Evolutionary conservation across 2,113 vertebrate species (phyloP).

Genomic region (Laticauda colubrina): DNA sequence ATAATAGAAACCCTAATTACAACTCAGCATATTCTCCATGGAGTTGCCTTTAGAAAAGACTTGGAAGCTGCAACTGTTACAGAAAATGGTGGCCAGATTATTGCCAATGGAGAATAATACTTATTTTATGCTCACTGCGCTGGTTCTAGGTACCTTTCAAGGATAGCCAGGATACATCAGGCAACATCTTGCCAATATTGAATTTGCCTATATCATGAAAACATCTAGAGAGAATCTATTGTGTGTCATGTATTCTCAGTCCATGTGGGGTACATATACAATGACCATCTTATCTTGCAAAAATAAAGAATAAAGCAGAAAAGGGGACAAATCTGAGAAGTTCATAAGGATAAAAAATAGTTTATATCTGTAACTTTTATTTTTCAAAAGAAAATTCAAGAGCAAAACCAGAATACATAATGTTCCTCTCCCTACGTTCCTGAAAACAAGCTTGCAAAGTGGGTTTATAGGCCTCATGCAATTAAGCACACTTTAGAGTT

Average conservation of each 20-base stretch:
- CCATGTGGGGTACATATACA: neutral
- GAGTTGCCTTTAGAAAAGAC: neutral
- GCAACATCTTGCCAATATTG: neutral
- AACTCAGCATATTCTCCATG: neutral
- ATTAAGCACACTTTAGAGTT: neutral
- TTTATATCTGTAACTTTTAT: neutral
- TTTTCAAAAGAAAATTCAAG: neutral
- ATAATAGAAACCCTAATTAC: neutral
- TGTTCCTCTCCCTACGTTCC: neutral
- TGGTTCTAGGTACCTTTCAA: neutral
- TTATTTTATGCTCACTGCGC: neutral
- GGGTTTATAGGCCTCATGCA: neutral
- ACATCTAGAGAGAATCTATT: neutral
- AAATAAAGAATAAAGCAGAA: neutral
- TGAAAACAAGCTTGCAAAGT: neutral
- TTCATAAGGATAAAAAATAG: neutral
- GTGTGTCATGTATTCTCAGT: neutral
- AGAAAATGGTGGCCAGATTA: neutral
- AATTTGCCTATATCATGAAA: neutral
- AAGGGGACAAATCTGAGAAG: neutral
- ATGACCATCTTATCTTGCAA: neutral
- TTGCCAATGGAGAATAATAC: neutral
- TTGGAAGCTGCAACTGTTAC: neutral
- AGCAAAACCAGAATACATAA: neutral
- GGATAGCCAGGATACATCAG: neutral